Base-by-base conservation (phyloP, 2,888 invertebrate species). In the Patella depressa region DNA sequence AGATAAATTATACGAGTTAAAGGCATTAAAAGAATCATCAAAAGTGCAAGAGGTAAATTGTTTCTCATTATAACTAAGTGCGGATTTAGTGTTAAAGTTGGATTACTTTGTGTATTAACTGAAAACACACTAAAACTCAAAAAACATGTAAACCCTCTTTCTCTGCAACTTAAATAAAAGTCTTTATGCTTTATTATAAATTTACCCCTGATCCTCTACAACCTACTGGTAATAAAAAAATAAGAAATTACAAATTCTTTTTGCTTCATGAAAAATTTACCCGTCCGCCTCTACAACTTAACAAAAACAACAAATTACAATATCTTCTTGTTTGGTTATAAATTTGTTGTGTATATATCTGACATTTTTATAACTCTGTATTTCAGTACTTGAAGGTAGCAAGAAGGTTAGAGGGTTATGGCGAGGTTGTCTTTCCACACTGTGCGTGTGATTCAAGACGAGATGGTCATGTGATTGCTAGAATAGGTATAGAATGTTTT, bases 351-450 rank as follows among this genome's bases (percentile, higher is more conserved):
- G 5, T 45, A 45, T 45, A 45, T 45, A 45, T 45, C 45, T 9
- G 7, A 34, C 34, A 4, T 34, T 34, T 34, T 4, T 34, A 34
- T 34, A 5, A 34, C 34, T 34, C 34, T 59, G 34, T 34, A n/a
- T 84, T 85, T 54, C 86, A 91, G 90, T 91, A 90, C 83, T 83
- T 91, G 78, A 88, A 90, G 77, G 82, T 85, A 19, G 88, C 85
- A n/a, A 94, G 97, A 79, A 94, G 95, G 84, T 93, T 98, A 86
- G 96, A 96, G 75, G 99, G 98, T 73, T 99, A 99, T 93, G 98
- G 97, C 0, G 95, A 96, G 90, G 94, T 98, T 17, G 95, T 96
- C 74, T 98, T 99, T 93, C 99, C 99, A 53, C 97, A 98, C 93
- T 95, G 98, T 91, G 93, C 95, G 55, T 97, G 97, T 92, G 97